Evolutionary conservation across 1,140 invertebrate species (phyloP).

Genomic region (Elysia chlorotica): DNA sequence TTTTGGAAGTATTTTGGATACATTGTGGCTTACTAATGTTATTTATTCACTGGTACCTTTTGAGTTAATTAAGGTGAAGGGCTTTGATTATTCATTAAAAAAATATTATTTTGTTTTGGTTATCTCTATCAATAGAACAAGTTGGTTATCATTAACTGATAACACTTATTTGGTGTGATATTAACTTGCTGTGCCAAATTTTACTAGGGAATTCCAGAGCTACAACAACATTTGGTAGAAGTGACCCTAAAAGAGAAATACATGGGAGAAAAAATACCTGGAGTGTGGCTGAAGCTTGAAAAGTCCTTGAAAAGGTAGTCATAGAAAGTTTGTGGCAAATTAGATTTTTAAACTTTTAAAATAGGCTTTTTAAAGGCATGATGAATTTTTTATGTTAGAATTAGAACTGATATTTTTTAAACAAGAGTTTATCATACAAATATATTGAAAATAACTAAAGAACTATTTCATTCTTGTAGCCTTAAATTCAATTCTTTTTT

Average conservation of each 20-base stretch:
- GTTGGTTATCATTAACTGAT: no score
- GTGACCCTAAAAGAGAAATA: constrained; percentile 52
- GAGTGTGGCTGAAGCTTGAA: constrained; percentile 57
- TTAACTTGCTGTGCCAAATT: no score
- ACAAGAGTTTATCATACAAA: neutral
- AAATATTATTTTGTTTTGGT: no score
- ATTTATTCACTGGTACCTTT: no score
- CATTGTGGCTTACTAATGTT: no score
- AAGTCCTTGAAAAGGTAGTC: constrained; percentile 43
- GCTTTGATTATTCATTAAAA: no score
- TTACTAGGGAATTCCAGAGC: constrained; percentile 47
- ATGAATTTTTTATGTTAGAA: no score
- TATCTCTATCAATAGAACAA: no score
- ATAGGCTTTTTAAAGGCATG: neutral
- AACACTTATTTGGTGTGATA: no score
- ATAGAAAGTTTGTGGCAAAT: neutral
- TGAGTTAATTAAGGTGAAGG: no score
- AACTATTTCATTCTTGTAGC: neutral
- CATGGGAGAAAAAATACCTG: constrained; percentile 59
- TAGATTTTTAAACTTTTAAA: neutral
- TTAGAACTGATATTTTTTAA: neutral
- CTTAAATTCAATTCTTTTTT: neutral
- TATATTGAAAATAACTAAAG: neutral
- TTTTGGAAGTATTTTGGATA: no score
- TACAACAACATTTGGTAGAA: constrained; percentile 44